A percentile compares a stretch with the other conserved stretches of the same genome.
These are phyloP conservation scores for Plagodis pulveraria DNA, from an alignment of 2,888 invertebrate species.

Conservation along the genomic window DNA sequence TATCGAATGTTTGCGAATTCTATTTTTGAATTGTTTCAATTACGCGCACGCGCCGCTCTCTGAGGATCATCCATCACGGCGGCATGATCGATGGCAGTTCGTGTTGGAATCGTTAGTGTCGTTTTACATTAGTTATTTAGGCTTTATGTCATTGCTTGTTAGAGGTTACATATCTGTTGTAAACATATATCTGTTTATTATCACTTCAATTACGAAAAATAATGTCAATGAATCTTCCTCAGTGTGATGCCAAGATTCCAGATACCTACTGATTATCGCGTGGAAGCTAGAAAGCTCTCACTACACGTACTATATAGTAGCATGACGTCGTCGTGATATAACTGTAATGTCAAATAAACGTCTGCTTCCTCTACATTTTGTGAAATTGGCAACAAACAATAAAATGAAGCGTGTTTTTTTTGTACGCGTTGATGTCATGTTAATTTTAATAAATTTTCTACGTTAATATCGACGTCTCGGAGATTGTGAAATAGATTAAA, in stretches of 20 bases:
- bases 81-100: constrained; percentile 20
- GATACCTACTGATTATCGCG: constrained; percentile 29
- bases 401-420: too few species aligned
- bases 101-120: constrained; percentile 13
- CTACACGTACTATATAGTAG: not conserved
- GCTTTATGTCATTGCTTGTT: constrained; percentile 3
- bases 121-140: constrained; percentile 37
- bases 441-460: not conserved
- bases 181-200: constrained; percentile 44
- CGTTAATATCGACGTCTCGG: too few species aligned
- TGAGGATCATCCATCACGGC: constrained; percentile 19
- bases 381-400: not conserved
- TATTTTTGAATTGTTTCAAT: constrained; percentile 75
- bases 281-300: not conserved
- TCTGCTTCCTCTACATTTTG: constrained; percentile 6
- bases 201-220: constrained; percentile 23
- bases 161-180: constrained; percentile 31
- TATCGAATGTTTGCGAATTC: constrained; percentile 83
- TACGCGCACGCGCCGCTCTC: constrained; percentile 38
- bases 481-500: too few species aligned
- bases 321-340: constrained; percentile 22
- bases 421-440: too few species aligned
- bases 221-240: constrained; percentile 40
- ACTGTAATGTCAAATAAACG: constrained; percentile 48
- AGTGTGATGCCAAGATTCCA: constrained; percentile 48